A percentile compares a stretch with the other conserved stretches of the same genome.
Evolutionary conservation across 2,888 invertebrate genomes (phyloP).

Genomic region (Drosophila diplacantha): DNA sequence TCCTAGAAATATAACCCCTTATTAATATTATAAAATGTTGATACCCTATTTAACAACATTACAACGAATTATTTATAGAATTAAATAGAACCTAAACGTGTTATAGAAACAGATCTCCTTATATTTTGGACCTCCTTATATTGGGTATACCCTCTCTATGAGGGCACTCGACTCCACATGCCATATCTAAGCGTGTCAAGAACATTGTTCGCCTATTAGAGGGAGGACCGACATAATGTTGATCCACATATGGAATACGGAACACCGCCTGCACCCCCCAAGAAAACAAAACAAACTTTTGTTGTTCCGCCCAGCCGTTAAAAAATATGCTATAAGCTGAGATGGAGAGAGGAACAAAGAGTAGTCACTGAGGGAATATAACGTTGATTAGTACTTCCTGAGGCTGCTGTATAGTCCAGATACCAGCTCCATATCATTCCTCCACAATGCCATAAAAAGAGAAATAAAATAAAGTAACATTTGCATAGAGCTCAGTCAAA

Average conservation of each 20-base stretch:
- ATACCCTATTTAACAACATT: neutral
- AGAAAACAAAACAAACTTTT: conserved; percentile 64
- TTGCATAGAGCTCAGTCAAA: conserved; percentile 50
- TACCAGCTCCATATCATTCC: conserved; percentile 50
- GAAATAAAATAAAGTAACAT: conserved; percentile 30
- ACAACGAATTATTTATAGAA: neutral
- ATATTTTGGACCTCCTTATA: neutral
- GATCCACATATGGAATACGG: conserved; percentile 27
- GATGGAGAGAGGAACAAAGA: conserved; percentile 9
- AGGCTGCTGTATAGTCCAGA: conserved; percentile 50
- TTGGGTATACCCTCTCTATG: neutral
- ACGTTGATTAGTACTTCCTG: conserved; percentile 72
- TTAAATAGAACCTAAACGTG: neutral
- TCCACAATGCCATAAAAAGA: conserved; percentile 27
- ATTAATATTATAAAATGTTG: too few species aligned
- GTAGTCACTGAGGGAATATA: conserved; percentile 14
- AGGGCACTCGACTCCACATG: conserved; percentile 22
- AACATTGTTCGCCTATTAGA: conserved; percentile 70
- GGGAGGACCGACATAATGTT: conserved; percentile 31
- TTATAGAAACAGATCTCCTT: neutral
- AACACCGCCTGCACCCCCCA: conserved; percentile 8
- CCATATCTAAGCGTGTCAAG: conserved; percentile 67
- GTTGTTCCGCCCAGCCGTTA: conserved; percentile 49
- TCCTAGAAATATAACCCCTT: neutral
- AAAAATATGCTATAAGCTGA: conserved; percentile 8